Evolutionary conservation across 2,888 invertebrate genomes (phyloP), one percentile per base, ranked within the genome.

Genomic region (Dicranocentrus wangi): DNA sequence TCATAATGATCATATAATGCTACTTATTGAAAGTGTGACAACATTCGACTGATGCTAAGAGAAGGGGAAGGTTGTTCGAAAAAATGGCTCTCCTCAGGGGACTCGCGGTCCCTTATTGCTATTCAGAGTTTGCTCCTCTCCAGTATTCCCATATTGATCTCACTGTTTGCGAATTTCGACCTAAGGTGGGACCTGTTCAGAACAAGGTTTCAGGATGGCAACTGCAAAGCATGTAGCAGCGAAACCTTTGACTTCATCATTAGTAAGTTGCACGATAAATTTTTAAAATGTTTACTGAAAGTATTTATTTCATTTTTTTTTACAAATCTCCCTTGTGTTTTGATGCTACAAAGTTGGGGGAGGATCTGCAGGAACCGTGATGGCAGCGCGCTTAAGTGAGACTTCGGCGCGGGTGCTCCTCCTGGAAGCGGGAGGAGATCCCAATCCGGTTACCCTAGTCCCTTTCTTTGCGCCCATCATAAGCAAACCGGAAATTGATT

Each of bases 371-470:
- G n/a, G n/a, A n/a, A 23, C 69, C 2, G 69, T 17, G 1, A n/a
- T 32, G 1, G 69, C 69, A 23, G 55, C 43, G 10, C 27, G 69
- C 19, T n/a, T 69, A 21, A 8, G 32, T 21, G 69, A 65, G 25
- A 19, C 25, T 13, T n/a, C n/a, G 17, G 27, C 1, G 1, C 17
- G 8, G n/a, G 69, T 82, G 15, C 53, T 82, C 10, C 75, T 82
- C 1, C 19, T 82, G 0, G 82, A 82, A 42, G 75, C 75, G 1
- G 82, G 82, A 13, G 79, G 79, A 0, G 66, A 82, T 19, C 82
- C 82, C 0, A 78, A 82, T 25, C 82, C 82, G 1, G 3, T 82
- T 15, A 53, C 66, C 1, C 17, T 19, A 0, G 21, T 82, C 39
- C 82, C 82, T 8, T 7, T n/a, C 0, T 39, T 23, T 1, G 42